Base-by-base conservation (phyloP, 2,113 vertebrate species). In the Lonchura striata region DNA sequence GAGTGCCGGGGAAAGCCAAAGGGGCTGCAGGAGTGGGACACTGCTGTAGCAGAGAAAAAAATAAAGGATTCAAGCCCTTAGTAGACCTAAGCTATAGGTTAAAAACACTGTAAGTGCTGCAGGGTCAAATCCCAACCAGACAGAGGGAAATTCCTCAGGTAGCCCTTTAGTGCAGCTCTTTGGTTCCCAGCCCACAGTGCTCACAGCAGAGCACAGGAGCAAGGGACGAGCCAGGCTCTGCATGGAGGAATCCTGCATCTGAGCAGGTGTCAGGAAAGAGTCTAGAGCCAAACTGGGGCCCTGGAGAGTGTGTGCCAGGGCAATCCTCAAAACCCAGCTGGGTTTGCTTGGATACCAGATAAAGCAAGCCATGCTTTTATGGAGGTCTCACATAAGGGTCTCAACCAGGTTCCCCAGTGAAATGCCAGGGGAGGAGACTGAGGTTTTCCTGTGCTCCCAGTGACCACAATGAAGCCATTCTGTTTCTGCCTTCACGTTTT, bases 321-420 rank as follows among this genome's bases (percentile, higher is more conserved):
- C 1, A 15, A 10, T 57, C 37, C 50, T 60, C 50, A 44, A 16
- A 79, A 22, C 19, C 47, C 15, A 3, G 0, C 65, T 59, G 75
- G 22, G 2, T 64, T 81, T 68, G 59, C 39, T 76, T 50, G 10
- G 39, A 22, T 25, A 50, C 18, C 14, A 2, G 4, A 35, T 49
- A 33, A 44, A 72, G 33, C 0, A 0, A 3, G 2, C 30, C 6
- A 8, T 2, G 0, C 44, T 71, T 71, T 42, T n/a, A 22, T 9
- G 19, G 33, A 35, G 27, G 10, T 56, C 30, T 88, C 10, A 5
- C 2, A 0, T 16, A 24, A 61, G 12, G 35, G 20, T 42, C 84
- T 86, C 35, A 59, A 16, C 2, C 42, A 21, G 27, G 27, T 60
- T 90, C 37, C 23, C 23, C 46, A 30, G 70, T 52, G 65, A 61